Base-by-base conservation (phyloP, 1,140 invertebrate species). In the Ips nitidus region DNA sequence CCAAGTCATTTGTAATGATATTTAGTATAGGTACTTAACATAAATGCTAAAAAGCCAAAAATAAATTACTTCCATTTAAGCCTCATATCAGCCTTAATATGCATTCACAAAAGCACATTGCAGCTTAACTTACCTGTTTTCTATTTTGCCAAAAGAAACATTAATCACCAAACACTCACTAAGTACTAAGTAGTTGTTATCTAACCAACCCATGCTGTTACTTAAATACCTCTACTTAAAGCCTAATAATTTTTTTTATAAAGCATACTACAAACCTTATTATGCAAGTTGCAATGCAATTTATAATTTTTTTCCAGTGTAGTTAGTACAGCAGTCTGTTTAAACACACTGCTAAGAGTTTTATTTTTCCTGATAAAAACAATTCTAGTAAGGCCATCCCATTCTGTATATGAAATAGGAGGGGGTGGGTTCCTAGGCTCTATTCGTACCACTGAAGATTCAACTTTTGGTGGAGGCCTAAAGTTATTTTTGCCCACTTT, bases 401-500 rank as follows among this genome's bases (percentile, higher is more conserved):
- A 99, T 85, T 99, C 97, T 74, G 90, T 90, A 81, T 96, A 99
- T 81, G 98, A 96, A 22, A 62, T 64, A 6, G 94, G 90, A 40
- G 97, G 97, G 43, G 96, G 94, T 56, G 98, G 98, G 85, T 97
- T 97, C 78, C 90, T 88, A 3, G 97, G 98, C 81, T 99, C 97
- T 79, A 99, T 90, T 78, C 98, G 85, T 0, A 99, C 95, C n/a
- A 99, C 98, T 84, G 91, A 94, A 0, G 97, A 99, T 82, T 99
- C 98, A 0, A 99, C 95, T 86, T 97, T 99, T 43, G 98, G 98
- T 47, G 98, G 98, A 50, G 98, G 98, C 73, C 91, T 86, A 77
- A 99, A 99, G 82, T 99, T 99, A 82, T 98, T 99, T 82, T 97
- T 98, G 4, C 96, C 95, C 79, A 98, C 93, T 86, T 98, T 99